Conservation (phyloP, 2,113 vertebrate species). For the Acanthisitta chloris region DNA sequence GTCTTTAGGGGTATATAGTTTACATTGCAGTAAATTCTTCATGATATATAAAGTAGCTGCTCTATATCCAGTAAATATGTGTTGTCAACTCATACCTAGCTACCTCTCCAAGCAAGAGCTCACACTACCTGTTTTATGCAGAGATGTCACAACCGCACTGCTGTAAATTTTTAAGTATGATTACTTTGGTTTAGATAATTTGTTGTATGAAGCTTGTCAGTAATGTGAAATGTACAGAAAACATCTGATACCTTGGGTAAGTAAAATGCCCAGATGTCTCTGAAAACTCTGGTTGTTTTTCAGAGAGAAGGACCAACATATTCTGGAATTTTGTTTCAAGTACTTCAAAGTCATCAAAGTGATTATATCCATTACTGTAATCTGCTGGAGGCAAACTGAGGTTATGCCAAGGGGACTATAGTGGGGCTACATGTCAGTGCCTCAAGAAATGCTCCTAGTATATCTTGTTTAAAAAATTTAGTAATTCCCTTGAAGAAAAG, state of each 20-base stretch:
- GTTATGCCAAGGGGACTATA: neutral
- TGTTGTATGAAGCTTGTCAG: neutral
- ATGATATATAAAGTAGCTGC: neutral
- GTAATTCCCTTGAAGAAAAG: neutral
- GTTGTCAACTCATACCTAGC: neutral
- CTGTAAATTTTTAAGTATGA: neutral
- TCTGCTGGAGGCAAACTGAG: neutral
- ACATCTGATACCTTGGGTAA: neutral
- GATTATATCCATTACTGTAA: neutral
- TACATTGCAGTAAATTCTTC: neutral
- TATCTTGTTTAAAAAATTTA: neutral
- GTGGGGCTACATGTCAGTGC: neutral
- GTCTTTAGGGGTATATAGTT: neutral
- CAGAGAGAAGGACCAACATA: neutral
- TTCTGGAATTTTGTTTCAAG: neutral
- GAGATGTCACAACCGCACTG: fast-evolving
- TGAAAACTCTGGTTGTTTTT: neutral
- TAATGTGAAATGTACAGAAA: neutral
- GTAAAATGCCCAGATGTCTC: neutral
- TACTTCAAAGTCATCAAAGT: neutral
- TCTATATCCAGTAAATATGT: neutral
- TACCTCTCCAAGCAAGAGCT: neutral
- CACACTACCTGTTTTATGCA: fast-evolving
- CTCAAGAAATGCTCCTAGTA: neutral
- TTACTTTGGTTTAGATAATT: neutral